Conservation (phyloP, 2,113 vertebrate genomes). For the Hippoglossus stenolepis region DNA sequence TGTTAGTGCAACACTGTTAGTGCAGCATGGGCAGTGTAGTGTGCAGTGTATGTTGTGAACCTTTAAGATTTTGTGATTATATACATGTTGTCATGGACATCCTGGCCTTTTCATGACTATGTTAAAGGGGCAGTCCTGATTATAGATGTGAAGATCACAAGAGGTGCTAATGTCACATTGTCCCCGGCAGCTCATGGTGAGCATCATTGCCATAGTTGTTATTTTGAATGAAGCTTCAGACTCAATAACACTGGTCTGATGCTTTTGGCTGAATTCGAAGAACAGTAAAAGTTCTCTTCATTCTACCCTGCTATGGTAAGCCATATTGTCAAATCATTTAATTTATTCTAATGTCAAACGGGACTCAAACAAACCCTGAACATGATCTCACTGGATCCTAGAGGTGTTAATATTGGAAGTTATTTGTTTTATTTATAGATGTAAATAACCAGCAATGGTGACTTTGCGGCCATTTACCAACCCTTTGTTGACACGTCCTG, state of each 20-base stretch:
- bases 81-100: too few relatives aligned
- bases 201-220: too few relatives aligned
- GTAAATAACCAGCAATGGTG: not conserved
- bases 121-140: slow-evolving; percentile 10
- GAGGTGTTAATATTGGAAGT: not conserved
- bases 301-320: not conserved
- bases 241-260: not conserved
- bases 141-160: not conserved
- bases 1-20: too few relatives aligned
- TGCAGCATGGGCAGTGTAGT: too few relatives aligned
- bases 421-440: not conserved
- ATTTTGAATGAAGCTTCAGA: too few relatives aligned
- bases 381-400: not conserved
- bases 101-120: not conserved
- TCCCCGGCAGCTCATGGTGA: not conserved
- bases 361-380: not conserved
- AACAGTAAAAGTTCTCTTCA: not conserved
- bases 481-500: not conserved
- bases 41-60: too few relatives aligned
- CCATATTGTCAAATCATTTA: not conserved
- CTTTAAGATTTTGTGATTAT: too few relatives aligned
- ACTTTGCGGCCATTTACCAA: not conserved
- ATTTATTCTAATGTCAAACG: not conserved
- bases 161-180: not conserved
- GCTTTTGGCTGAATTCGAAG: too few relatives aligned